These are phyloP conservation scores for Pasiphila rectangulata DNA, from an alignment of 2,888 invertebrate species.

Conservation along the genomic window DNA sequence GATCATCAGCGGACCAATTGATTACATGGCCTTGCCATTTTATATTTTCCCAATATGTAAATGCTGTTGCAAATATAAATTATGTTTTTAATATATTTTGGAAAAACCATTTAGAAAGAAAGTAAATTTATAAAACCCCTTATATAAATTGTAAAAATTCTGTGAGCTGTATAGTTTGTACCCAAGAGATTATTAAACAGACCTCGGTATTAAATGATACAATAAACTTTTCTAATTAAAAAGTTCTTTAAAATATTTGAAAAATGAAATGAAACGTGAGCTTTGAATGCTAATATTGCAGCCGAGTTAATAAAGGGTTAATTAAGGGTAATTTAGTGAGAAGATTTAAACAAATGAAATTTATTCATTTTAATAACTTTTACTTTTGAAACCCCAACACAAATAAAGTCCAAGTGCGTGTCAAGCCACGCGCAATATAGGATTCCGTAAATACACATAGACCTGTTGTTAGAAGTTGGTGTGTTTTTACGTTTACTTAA, in stretches of 20 bases:
- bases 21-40: too few relatives aligned
- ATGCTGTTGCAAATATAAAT: too few relatives aligned
- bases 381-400: not conserved
- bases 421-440: too few relatives aligned
- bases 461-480: too few relatives aligned
- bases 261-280: constrained; percentile 2
- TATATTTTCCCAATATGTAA: too few relatives aligned
- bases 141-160: too few relatives aligned
- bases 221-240: constrained; percentile 9
- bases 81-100: too few relatives aligned
- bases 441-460: too few relatives aligned
- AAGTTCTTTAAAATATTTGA: constrained; percentile 7
- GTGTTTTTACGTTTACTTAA: too few relatives aligned
- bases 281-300: constrained; percentile 6
- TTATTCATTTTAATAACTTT: not conserved
- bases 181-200: constrained; percentile 8
- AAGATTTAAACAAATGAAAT: not conserved
- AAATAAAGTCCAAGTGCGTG: not conserved
- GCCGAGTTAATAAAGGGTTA: not conserved
- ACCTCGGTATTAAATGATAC: constrained; percentile 9
- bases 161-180: constrained; percentile 7
- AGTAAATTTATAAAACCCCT: too few relatives aligned
- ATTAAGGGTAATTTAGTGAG: not conserved
- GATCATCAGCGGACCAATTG: too few relatives aligned
- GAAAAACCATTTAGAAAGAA: too few relatives aligned